These are phyloP conservation scores for Rhingia campestris DNA, from an alignment of 2,888 invertebrate species.

Conservation along the genomic window DNA sequence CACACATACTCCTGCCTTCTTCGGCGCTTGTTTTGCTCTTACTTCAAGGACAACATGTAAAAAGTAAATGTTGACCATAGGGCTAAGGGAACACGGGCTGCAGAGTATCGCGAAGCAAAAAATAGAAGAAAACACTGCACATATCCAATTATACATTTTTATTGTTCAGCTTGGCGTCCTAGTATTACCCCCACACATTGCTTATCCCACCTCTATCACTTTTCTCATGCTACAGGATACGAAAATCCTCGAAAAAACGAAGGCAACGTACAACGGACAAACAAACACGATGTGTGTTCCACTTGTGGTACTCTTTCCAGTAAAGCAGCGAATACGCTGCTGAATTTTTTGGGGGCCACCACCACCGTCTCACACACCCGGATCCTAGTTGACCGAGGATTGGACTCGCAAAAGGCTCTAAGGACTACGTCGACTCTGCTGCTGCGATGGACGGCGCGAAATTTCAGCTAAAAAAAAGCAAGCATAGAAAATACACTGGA, in stretches of 20 bases:
- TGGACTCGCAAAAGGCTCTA: conserved; percentile 67
- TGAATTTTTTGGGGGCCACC: conserved; percentile 54
- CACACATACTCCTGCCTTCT: conserved; percentile 65
- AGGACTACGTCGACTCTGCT: conserved; percentile 60
- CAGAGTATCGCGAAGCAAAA: conserved; percentile 63
- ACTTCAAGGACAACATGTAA: conserved; percentile 75
- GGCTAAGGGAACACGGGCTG: conserved; percentile 35
- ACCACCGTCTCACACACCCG: conserved; percentile 44
- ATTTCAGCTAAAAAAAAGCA: conserved; percentile 70
- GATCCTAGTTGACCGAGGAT: conserved; percentile 56
- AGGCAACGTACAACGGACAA: conserved; percentile 68
- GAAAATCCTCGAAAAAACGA: conserved; percentile 71
- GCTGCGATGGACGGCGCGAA: conserved; percentile 62
- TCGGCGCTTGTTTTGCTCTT: conserved; percentile 69
- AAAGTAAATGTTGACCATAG: conserved; percentile 74
- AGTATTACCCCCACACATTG: conserved; percentile 34
- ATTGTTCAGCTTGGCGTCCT: conserved; percentile 72
- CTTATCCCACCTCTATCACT: conserved; percentile 56
- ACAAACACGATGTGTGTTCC: conserved; percentile 74
- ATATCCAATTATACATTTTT: conserved; percentile 75
- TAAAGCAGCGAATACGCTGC: conserved; percentile 34
- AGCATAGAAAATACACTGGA: conserved; percentile 54
- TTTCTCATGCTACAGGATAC: conserved; percentile 62
- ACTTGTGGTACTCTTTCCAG: conserved; percentile 72
- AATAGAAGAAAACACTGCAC: conserved; percentile 73